Percentiles rank a stretch among this genome's conserved stretches.
These are phyloP conservation scores for Brachionus plicatilis DNA, from an alignment of 1,140 invertebrate species.

Conservation along the genomic window DNA sequence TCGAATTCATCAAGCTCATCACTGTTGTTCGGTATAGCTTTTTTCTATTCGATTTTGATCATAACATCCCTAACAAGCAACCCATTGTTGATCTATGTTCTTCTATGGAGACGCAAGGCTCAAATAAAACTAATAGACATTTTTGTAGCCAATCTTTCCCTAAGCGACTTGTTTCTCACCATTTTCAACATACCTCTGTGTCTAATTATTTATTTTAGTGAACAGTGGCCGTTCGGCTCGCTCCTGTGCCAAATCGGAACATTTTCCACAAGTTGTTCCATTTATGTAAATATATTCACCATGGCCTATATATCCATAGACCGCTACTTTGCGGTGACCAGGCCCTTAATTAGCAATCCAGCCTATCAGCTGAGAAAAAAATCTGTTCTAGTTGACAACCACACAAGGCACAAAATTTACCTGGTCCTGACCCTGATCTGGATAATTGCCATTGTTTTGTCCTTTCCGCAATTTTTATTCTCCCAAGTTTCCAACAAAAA, in stretches of 20 bases:
- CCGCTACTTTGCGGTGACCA: conserved; percentile 34
- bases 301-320: conserved; percentile 40
- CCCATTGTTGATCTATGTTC: conserved; percentile 19
- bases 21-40: conserved; percentile 25
- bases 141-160: conserved; percentile 35
- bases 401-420: conserved; percentile 28
- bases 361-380: conserved; percentile 27
- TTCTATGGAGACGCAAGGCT: conserved; percentile 27
- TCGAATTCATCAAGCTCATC: conserved; percentile 11
- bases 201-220: conserved; percentile 39
- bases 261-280: conserved; percentile 37
- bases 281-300: conserved; percentile 38
- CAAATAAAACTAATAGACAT: conserved; percentile 35
- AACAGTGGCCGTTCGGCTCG: conserved; percentile 39
- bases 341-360: conserved; percentile 28
- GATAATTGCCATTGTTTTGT: conserved; percentile 30
- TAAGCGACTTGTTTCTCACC: conserved; percentile 31
- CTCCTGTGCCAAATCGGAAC: conserved; percentile 30
- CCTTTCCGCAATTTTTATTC: conserved; percentile 30
- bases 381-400: conserved; percentile 27
- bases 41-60: conserved; percentile 38
- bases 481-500: conserved; percentile 29
- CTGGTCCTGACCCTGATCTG: conserved; percentile 8
- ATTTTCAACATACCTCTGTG: conserved; percentile 38
- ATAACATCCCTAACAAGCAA: conserved; percentile 35